Evolutionary conservation across 2,888 invertebrate genomes (phyloP).

Genomic region (Hirtodrosophila trivittata): DNA sequence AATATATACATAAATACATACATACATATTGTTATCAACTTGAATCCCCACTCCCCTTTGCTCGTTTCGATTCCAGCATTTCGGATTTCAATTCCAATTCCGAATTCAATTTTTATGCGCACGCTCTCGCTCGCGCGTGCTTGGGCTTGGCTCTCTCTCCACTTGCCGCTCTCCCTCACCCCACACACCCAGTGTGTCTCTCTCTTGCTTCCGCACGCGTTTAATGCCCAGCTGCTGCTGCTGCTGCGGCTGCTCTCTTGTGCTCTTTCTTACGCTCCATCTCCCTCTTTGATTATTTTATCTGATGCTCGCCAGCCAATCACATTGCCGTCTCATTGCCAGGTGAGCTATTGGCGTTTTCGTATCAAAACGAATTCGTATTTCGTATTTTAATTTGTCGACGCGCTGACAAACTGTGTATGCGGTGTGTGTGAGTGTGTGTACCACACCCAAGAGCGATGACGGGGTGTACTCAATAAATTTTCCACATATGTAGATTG

Average conservation of each 20-base stretch:
- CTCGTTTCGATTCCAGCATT: conserved; percentile 67
- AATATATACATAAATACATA: conserved; percentile 9
- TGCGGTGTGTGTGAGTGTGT: too few relatives aligned
- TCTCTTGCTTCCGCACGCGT: conserved; percentile 18
- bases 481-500: conserved; percentile 16
- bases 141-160: conserved; percentile 17
- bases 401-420: conserved; percentile 18
- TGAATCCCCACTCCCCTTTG: conserved; percentile 15
- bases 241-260: background rate
- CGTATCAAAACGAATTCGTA: conserved; percentile 48
- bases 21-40: conserved; percentile 38
- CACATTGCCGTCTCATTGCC: conserved; percentile 70
- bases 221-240: conserved; percentile 12
- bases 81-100: conserved; percentile 56
- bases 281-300: conserved; percentile 67
- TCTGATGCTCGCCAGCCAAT: conserved; percentile 68
- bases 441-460: conserved; percentile 61
- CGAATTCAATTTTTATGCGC: conserved; percentile 66
- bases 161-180: conserved; percentile 16
- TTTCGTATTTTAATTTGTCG: conserved; percentile 43
- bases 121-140: conserved; percentile 49
- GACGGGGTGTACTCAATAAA: conserved; percentile 48
- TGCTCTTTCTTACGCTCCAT: conserved; percentile 13
- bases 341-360: conserved; percentile 67
- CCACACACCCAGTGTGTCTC: conserved; percentile 15